A percentile compares a stretch with the other conserved stretches of the same genome.
Evolutionary conservation across 2,888 invertebrate genomes (phyloP).

Genomic region (Rosalia funebris): DNA sequence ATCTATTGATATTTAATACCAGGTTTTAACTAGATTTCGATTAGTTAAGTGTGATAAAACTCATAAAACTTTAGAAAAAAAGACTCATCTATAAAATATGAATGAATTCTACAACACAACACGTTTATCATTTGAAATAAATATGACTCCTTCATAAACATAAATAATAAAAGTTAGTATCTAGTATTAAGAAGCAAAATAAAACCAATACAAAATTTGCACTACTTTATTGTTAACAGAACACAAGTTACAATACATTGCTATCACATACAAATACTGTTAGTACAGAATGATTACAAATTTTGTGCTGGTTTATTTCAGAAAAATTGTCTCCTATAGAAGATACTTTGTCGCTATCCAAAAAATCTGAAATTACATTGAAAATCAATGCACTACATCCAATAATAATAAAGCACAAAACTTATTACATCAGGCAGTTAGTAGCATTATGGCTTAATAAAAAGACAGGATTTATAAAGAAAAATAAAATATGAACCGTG

Average conservation of each 20-base stretch:
- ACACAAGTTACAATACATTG: constrained; percentile 15
- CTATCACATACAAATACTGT: constrained; percentile 10
- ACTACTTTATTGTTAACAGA: constrained; percentile 46
- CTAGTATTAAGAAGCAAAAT: constrained; percentile 28
- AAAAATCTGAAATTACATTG: constrained; percentile 15
- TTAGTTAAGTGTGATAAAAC: no score
- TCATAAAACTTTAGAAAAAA: no score
- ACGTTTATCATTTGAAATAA: no score
- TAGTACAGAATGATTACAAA: constrained; percentile 39
- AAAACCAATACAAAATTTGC: constrained; percentile 53
- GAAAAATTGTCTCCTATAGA: constrained; percentile 8
- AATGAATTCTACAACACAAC: no score
- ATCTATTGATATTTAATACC: no score
- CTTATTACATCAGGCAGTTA: constrained; percentile 15
- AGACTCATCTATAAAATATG: no score
- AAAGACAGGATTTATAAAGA: neutral
- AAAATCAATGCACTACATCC: neutral
- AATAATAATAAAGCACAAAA: constrained; percentile 9
- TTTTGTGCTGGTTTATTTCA: constrained; percentile 45
- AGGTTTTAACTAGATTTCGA: no score
- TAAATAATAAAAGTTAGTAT: constrained; percentile 3
- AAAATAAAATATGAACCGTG: no score
- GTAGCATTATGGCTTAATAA: neutral
- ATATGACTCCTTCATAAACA: constrained; percentile 24
- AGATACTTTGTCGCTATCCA: constrained; percentile 14